A percentile compares a stretch with the other conserved stretches of the same genome.
These are phyloP conservation scores for Danio tinwini DNA, from an alignment of 2,797 vertebrate genomes.

Conservation along the genomic window DNA sequence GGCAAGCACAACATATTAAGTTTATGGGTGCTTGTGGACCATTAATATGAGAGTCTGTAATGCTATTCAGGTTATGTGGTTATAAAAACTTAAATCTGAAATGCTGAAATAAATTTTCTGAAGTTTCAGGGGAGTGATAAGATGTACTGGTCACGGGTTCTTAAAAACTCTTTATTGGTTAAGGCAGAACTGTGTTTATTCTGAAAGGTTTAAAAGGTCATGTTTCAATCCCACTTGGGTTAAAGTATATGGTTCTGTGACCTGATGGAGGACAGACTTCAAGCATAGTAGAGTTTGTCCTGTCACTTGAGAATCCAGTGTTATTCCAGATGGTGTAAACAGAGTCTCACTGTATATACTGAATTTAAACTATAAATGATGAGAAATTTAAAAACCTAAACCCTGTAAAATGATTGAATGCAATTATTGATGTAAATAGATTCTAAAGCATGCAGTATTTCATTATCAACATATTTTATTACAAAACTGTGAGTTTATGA, in stretches of 20 bases:
- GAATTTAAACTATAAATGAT: background rate
- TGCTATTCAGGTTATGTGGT: background rate
- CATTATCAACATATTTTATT: background rate
- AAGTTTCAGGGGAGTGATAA: background rate
- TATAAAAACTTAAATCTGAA: constrained; percentile 7
- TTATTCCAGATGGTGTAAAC: background rate
- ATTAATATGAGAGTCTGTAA: background rate
- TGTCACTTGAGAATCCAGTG: background rate
- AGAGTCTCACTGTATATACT: background rate
- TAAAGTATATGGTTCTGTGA: constrained; percentile 7
- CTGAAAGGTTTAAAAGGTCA: background rate
- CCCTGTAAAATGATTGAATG: no score
- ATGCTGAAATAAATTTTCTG: background rate
- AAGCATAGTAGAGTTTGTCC: background rate
- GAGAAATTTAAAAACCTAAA: background rate
- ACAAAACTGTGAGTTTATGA: no score
- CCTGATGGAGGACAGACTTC: background rate
- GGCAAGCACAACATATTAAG: background rate
- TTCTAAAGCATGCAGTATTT: no score
- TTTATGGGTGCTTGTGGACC: background rate
- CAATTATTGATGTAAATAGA: no score
- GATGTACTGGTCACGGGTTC: background rate
- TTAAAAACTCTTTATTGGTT: background rate
- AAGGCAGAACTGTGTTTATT: background rate
- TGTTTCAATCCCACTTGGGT: constrained; percentile 8